Evolutionary conservation across 2,113 vertebrate genomes (phyloP).

Genomic region (Cyprinus carpio): DNA sequence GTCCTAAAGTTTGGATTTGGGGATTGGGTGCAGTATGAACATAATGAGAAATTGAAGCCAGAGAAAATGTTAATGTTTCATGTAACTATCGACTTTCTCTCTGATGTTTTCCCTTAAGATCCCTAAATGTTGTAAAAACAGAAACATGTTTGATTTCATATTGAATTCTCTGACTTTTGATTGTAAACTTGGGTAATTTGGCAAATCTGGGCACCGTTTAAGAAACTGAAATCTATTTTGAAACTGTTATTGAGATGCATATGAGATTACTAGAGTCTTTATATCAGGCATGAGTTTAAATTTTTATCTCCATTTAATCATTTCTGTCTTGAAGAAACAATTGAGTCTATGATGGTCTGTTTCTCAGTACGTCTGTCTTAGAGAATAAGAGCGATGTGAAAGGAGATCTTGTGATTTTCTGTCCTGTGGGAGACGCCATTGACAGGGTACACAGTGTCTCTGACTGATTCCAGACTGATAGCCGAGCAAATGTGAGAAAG

Average conservation of each 20-base stretch:
- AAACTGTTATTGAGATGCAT: not conserved
- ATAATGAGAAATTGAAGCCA: not conserved
- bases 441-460: not conserved
- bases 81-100: not conserved
- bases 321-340: not conserved
- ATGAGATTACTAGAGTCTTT: not conserved
- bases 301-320: not conserved
- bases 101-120: not conserved
- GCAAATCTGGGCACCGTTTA: not conserved
- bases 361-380: not conserved
- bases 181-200: not conserved
- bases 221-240: not conserved
- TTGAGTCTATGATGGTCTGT: not conserved
- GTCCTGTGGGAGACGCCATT: not conserved
- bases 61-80: not conserved
- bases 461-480: conserved; percentile 32
- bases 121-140: not conserved
- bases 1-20: not conserved
- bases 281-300: not conserved
- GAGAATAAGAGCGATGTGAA: not conserved
- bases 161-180: not conserved
- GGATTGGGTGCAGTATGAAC: not conserved
- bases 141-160: not conserved
- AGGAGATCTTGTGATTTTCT: not conserved
- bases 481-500: not conserved